A percentile compares a stretch with the other conserved stretches of the same genome.
Conservation (phyloP, 2,888 invertebrate genomes). For the Andrena hattorfiana region DNA sequence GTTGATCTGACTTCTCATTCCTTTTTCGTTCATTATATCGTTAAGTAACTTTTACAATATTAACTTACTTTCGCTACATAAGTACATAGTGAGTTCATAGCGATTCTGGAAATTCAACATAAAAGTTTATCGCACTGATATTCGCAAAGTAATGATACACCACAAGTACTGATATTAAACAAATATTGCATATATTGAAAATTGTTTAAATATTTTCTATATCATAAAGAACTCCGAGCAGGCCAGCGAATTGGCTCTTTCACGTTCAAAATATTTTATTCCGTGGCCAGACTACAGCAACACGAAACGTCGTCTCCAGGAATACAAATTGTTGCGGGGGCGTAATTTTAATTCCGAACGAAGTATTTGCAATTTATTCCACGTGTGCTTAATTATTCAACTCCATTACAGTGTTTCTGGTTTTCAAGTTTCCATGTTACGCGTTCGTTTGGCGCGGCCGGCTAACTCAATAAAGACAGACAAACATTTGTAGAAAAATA, state of each 20-base stretch:
- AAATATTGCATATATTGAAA: neutral
- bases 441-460: slow-evolving; percentile 7
- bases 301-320: neutral
- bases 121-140: neutral
- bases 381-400: slow-evolving; percentile 37
- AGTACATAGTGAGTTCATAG: no score
- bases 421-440: slow-evolving; percentile 6
- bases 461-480: slow-evolving; percentile 9
- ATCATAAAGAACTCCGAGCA: neutral
- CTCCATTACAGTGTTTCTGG: slow-evolving; percentile 9
- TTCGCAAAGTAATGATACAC: neutral
- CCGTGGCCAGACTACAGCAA: neutral
- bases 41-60: neutral
- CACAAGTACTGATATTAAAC: neutral
- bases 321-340: slow-evolving; percentile 19
- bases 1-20: neutral
- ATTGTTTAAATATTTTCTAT: neutral
- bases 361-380: slow-evolving; percentile 39
- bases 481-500: slow-evolving; percentile 50
- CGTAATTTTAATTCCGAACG: slow-evolving; percentile 46
- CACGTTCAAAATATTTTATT: slow-evolving; percentile 28
- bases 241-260: neutral
- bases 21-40: neutral
- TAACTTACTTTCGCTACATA: no score
- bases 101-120: neutral